Evolutionary conservation across 2,888 invertebrate genomes (phyloP).

Genomic region (Acanthosoma haemorrhoidale): DNA sequence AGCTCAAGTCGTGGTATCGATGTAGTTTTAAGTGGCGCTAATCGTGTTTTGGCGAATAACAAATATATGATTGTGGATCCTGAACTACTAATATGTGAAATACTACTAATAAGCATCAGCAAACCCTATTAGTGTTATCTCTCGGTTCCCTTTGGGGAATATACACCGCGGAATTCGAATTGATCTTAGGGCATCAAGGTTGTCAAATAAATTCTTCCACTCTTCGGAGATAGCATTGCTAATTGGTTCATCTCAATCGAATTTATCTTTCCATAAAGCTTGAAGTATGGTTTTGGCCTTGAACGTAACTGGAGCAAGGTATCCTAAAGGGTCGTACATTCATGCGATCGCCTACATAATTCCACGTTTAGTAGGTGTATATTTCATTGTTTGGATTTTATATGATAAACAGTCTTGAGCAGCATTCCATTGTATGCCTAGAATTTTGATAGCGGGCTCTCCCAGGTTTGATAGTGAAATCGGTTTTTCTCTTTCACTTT

Average conservation of each 20-base stretch:
- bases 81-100: no score
- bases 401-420: slow-evolving; percentile 34
- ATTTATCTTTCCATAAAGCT: no score
- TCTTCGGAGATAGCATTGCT: not conserved
- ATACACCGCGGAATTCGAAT: no score
- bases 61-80: no score
- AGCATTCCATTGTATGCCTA: slow-evolving; percentile 38
- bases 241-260: not conserved
- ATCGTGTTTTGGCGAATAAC: no score
- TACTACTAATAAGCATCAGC: no score
- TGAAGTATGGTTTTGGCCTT: no score
- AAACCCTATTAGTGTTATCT: no score
- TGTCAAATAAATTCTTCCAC: no score
- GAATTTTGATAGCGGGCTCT: slow-evolving; percentile 31
- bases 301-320: no score
- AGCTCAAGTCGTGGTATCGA: not conserved
- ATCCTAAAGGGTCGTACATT: slow-evolving; percentile 40
- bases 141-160: no score
- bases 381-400: not conserved
- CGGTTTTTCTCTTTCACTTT: not conserved
- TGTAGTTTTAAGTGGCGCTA: not conserved
- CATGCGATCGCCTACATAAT: slow-evolving; percentile 37
- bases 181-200: no score
- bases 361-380: slow-evolving; percentile 36
- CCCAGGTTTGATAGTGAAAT: not conserved